Base-by-base conservation (phyloP, 1,140 invertebrate species). In the Drosophila athabasca region DNA sequence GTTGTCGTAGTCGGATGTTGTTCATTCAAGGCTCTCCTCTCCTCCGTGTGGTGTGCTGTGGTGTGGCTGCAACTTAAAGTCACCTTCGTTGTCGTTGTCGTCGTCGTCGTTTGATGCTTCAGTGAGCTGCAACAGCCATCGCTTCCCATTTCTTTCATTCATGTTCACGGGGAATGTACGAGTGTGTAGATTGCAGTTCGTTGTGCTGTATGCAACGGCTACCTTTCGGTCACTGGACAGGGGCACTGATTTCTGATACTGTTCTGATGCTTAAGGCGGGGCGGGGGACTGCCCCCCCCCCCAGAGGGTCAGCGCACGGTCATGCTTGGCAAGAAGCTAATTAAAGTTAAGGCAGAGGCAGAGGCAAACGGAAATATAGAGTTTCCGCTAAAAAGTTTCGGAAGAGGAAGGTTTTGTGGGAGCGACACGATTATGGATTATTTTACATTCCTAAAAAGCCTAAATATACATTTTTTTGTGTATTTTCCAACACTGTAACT, bases 41-140 rank as follows among this genome's bases (percentile, higher is more conserved):
- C 35, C 35, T 39, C 35, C 35, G 35, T 13, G 35, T 39, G 35
- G 35, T 39, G 35, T 45, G 65, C 11, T 13, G 35, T 39, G 35
- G 35, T 39, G 35, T 45, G 65, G 65, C 26, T 69, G 43, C 65
- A 69, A 66, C 67, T 69, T 69, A 26, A 69, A 69, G 67, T 69
- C 67, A 69, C 67, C 67, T 69, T 69, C 39, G 51, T 69, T 39
- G 35, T 39, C 31, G 31, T 8, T 8, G 31, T 35, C 66, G 64
- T 69, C 31, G 31, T 69, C 64, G 51, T 69, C 67, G 64, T 69
- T 69, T 69, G 65, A 69, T 69, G 67, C 67, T 69, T 69, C 67
- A 69, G 67, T 69, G 67, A 69, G 67, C 67, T 69, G 67, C 64
- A 35, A 69, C 65, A 69, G 64, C 64, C 26, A 39, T 69, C 64